Evolutionary conservation across 2,797 vertebrate genomes (phyloP).

Genomic region (Ctenopoma multispine): DNA sequence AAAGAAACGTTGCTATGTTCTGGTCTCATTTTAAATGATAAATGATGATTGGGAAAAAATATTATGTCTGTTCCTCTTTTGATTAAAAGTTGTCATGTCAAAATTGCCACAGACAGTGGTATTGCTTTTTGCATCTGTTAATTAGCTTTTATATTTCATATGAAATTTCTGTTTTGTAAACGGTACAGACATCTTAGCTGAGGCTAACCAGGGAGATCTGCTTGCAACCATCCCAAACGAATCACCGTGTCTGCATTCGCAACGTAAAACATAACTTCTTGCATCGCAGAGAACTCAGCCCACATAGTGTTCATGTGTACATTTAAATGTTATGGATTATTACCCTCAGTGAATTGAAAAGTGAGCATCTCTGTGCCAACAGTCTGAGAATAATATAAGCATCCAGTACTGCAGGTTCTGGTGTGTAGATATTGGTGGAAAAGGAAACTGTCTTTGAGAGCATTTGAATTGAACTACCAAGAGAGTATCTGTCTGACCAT

Average conservation of each 20-base stretch:
- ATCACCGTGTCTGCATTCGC: not conserved
- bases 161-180: not conserved
- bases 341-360: not conserved
- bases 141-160: not conserved
- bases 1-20: not conserved
- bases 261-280: constrained; percentile 2
- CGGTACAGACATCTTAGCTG: not conserved
- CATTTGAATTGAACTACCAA: constrained; percentile 28
- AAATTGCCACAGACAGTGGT: not conserved
- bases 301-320: not conserved
- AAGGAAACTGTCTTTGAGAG: constrained; percentile 30
- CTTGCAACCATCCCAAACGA: constrained; percentile 1
- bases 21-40: not conserved
- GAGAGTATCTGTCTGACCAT: constrained; percentile 40
- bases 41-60: not conserved
- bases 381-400: constrained; percentile 10
- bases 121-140: not conserved
- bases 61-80: not conserved
- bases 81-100: not conserved
- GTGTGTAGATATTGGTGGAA: not conserved
- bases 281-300: not conserved
- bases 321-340: constrained; percentile 15
- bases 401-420: not conserved
- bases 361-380: not conserved
- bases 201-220: not conserved